These are phyloP conservation scores for Scaptomyza pallida DNA, from an alignment of 1,140 invertebrate genomes.

Conservation along the genomic window DNA sequence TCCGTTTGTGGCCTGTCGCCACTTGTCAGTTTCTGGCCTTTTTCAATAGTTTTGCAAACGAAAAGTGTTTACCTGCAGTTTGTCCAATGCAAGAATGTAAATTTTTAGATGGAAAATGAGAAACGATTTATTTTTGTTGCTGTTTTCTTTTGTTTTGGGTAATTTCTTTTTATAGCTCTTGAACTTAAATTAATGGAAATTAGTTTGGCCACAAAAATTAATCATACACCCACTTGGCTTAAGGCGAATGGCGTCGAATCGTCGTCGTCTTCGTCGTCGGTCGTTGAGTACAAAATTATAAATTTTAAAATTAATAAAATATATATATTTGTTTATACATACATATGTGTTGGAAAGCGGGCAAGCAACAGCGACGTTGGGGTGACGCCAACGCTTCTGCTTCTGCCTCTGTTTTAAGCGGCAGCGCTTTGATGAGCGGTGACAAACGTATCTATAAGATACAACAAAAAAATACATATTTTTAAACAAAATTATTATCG, in stretches of 20 bases:
- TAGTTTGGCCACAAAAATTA: constrained; percentile 76
- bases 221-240: constrained; percentile 68
- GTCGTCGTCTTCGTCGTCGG: constrained; percentile 18
- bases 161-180: constrained; percentile 45
- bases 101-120: not conserved
- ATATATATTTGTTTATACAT: constrained; percentile 30
- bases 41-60: constrained; percentile 17
- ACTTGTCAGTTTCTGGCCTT: constrained; percentile 21
- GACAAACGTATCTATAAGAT: constrained; percentile 53
- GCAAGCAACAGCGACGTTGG: constrained; percentile 10
- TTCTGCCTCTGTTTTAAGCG: constrained; percentile 23
- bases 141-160: not conserved
- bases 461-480: constrained; percentile 35
- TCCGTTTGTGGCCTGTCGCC: constrained; percentile 29
- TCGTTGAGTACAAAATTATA: constrained; percentile 56
- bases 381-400: constrained; percentile 31
- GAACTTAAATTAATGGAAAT: constrained; percentile 67
- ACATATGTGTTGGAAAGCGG: constrained; percentile 16
- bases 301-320: constrained; percentile 62
- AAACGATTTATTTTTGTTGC: not conserved
- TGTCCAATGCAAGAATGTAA: not conserved
- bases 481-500: constrained; percentile 43
- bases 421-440: constrained; percentile 61
- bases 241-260: constrained; percentile 29
- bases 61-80: constrained; percentile 5